phyloP scores from a whole-genome alignment of 1,140 invertebrate genomes.

The Thrips palmi region DNA sequence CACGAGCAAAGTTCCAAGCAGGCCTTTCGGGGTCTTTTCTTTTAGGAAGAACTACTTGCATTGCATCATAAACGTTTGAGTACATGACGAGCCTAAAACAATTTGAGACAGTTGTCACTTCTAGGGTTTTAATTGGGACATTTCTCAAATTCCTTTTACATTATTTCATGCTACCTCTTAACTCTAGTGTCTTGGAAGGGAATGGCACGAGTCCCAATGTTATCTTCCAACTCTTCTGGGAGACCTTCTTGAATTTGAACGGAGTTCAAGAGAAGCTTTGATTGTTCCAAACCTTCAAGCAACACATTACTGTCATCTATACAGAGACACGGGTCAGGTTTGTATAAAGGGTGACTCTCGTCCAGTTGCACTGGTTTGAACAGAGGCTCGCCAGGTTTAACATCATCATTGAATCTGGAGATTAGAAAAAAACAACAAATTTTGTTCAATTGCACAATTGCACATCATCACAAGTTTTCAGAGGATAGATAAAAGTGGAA shows the following conservation, averaged over 20 bases:
- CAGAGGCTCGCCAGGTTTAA: too few species aligned
- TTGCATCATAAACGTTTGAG: slow-evolving; percentile 56
- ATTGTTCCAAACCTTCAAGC: slow-evolving; percentile 49
- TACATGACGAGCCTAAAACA: slow-evolving; percentile 35
- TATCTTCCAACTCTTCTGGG: slow-evolving; percentile 31
- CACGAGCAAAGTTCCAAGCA: slow-evolving; percentile 45
- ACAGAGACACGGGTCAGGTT: slow-evolving; percentile 34
- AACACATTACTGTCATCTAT: slow-evolving; percentile 41
- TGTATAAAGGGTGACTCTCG: slow-evolving; percentile 40
- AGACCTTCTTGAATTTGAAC: slow-evolving; percentile 38
- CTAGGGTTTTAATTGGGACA: neutral
- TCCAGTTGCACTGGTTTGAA: too few species aligned
- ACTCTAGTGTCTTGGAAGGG: slow-evolving; percentile 23
- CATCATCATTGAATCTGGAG: too few species aligned
- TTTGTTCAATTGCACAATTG: too few species aligned
- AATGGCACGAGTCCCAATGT: slow-evolving; percentile 18
- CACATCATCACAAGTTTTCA: too few species aligned
- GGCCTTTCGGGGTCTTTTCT: slow-evolving; percentile 45
- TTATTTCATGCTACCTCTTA: slow-evolving; percentile 27
- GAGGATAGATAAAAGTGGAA: too few species aligned
- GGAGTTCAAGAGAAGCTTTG: slow-evolving; percentile 53
- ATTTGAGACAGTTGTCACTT: slow-evolving; percentile 7
- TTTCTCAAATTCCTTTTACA: slow-evolving; percentile 32
- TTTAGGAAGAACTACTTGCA: slow-evolving; percentile 56
- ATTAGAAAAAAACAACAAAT: too few species aligned